phyloP scores from a whole-genome alignment of 2,888 invertebrate species.

The Lepeophtheirus nordmannii region DNA sequence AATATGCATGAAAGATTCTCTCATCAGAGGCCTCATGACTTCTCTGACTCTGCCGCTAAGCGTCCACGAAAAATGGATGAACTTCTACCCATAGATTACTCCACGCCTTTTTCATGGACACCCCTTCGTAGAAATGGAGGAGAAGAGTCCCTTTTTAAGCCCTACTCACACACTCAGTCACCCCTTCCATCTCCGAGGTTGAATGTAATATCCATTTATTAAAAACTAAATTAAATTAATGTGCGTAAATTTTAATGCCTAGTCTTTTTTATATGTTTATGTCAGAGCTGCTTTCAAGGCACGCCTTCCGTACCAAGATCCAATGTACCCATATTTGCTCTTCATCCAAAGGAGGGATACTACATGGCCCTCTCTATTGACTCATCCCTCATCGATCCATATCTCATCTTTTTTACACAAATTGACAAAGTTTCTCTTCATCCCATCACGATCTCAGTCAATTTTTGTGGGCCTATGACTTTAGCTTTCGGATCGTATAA shows the following conservation, averaged over 20 bases:
- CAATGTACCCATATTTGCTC: slow-evolving; percentile 67
- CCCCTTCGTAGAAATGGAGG: slow-evolving; percentile 14
- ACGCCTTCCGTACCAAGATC: slow-evolving; percentile 9
- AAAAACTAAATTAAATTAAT: too few species aligned
- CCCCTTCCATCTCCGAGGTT: slow-evolving; percentile 7
- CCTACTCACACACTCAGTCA: slow-evolving; percentile 7
- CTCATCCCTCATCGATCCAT: slow-evolving; percentile 52
- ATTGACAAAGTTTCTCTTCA: slow-evolving; percentile 51
- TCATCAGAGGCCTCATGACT: slow-evolving; percentile 22
- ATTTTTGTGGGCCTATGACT: slow-evolving; percentile 28
- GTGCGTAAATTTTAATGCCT: too few species aligned
- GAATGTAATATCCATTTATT: too few species aligned
- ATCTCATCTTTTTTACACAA: slow-evolving; percentile 43
- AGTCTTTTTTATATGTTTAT: too few species aligned
- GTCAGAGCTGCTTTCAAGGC: too few species aligned
- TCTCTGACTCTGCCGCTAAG: slow-evolving; percentile 20
- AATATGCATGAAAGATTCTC: slow-evolving; percentile 11
- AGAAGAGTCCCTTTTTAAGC: slow-evolving; percentile 25
- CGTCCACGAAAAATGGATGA: slow-evolving; percentile 22
- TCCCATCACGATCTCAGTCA: slow-evolving; percentile 71
- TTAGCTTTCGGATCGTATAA: neutral
- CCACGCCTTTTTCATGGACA: neutral
- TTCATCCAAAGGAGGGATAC: slow-evolving; percentile 72
- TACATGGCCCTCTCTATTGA: slow-evolving; percentile 74
- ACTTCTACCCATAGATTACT: neutral